Evolutionary conservation across 1,140 invertebrate species (phyloP), one percentile per base, ranked within the genome.

Genomic region (Glossosoma conforme): DNA sequence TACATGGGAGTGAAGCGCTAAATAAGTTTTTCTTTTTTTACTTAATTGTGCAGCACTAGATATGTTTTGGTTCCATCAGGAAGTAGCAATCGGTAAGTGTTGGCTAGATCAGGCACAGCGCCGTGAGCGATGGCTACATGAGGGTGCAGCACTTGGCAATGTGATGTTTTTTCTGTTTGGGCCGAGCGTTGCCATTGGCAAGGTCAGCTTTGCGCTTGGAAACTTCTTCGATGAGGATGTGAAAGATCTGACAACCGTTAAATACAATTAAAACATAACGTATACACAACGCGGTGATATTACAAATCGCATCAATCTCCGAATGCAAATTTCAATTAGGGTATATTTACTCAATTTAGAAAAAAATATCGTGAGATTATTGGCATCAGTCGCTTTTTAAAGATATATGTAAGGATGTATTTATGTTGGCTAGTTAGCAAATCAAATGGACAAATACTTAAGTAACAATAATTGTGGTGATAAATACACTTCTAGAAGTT

Each of bases 71-170:
- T n/a, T n/a, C n/a, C n/a, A n/a, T n/a, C n/a, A n/a, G n/a, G n/a
- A n/a, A n/a, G n/a, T n/a, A n/a, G n/a, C n/a, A n/a, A n/a, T n/a
- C n/a, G n/a, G n/a, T n/a, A n/a, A n/a, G n/a, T n/a, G n/a, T n/a
- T n/a, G n/a, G n/a, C n/a, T n/a, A n/a, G n/a, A n/a, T n/a, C n/a
- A n/a, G n/a, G n/a, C n/a, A n/a, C 24, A 8, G 24, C 24, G 24
- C 24, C 24, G n/a, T 28, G 24, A 28, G 24, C 24, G n/a, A 15
- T 49, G 32, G 11, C 50, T 52, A 58, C 37, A 54, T 58, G 37
- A 58, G 48, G 47, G 56, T 44, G 48, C 56, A 58, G 38, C 52
- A 54, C 48, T 58, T 54, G 47, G 56, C 36, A 47, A 54, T 42
- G 38, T 52, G 41, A 47, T 52, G 45, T 36, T 52, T 42, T 46